Percentiles rank a stretch among this genome's conserved stretches.
Conservation (phyloP, 2,113 vertebrate species). For the Theristicus caerulescens region DNA sequence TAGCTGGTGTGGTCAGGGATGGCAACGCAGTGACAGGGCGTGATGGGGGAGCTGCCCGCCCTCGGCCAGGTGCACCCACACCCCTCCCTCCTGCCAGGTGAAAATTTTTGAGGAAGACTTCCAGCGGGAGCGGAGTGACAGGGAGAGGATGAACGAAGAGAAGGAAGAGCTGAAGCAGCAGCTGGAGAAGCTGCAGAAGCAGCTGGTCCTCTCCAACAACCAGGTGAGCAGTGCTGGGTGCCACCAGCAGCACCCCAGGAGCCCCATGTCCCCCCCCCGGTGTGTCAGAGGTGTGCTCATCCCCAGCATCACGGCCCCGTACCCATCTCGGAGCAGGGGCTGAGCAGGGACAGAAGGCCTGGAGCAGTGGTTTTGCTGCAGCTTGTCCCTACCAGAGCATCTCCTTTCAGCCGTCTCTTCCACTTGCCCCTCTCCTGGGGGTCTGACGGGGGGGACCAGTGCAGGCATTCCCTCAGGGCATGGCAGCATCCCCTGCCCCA, state of each 20-base stretch:
- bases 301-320: neutral
- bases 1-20: neutral
- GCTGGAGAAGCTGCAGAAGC: slow-evolving; percentile 90
- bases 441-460: accelerated
- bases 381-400: neutral
- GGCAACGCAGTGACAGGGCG: accelerated
- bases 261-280: accelerated
- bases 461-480: neutral
- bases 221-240: slow-evolving; percentile 66
- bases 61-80: neutral
- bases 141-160: slow-evolving; percentile 98
- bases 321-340: neutral
- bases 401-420: neutral
- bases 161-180: slow-evolving; percentile 95
- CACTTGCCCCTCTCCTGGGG: neutral
- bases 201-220: slow-evolving; percentile 86
- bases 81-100: slow-evolving; percentile 74
- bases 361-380: neutral
- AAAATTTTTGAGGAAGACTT: slow-evolving; percentile 99
- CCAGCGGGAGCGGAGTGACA: slow-evolving; percentile 91
- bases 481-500: neutral
- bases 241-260: neutral
- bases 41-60: neutral
- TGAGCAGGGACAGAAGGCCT: neutral
- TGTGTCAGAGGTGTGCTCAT: accelerated